Evolutionary conservation across 1,140 invertebrate genomes (phyloP).

Genomic region (Zaprionus gabonicus): DNA sequence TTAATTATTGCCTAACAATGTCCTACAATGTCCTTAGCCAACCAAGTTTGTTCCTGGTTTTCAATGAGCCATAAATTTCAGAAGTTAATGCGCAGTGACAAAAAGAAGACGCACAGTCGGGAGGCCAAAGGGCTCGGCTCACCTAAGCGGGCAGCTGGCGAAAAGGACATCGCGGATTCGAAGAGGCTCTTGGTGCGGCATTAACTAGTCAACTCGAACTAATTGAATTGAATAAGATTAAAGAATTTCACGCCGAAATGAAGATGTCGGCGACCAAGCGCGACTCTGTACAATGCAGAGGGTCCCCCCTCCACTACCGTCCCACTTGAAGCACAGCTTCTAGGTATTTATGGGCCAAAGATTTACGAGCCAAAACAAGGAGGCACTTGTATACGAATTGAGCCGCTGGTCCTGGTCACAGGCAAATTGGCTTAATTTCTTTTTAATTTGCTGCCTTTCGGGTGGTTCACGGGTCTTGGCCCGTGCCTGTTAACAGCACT

Average conservation of each 20-base stretch:
- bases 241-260: constrained; percentile 82
- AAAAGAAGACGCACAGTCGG: constrained; percentile 20
- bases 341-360: constrained; percentile 75
- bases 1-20: constrained; percentile 37
- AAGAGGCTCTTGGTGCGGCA: constrained; percentile 47
- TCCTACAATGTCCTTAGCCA: constrained; percentile 26
- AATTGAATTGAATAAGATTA: constrained; percentile 84
- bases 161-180: constrained; percentile 53
- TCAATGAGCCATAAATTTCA: constrained; percentile 66
- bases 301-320: no score
- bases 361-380: constrained; percentile 80
- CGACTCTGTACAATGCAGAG: background rate
- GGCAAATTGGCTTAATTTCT: constrained; percentile 83
- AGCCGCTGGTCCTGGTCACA: constrained; percentile 50
- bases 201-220: constrained; percentile 84
- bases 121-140: background rate
- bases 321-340: constrained; percentile 32
- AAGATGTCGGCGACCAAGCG: constrained; percentile 64
- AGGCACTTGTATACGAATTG: constrained; percentile 47
- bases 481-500: constrained; percentile 24
- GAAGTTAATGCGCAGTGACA: constrained; percentile 77
- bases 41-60: background rate
- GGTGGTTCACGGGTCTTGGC: background rate
- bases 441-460: constrained; percentile 70
- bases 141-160: constrained; percentile 47